phyloP scores from a whole-genome alignment of 2,113 vertebrate species.

The Urocynchramus pylzowi region DNA sequence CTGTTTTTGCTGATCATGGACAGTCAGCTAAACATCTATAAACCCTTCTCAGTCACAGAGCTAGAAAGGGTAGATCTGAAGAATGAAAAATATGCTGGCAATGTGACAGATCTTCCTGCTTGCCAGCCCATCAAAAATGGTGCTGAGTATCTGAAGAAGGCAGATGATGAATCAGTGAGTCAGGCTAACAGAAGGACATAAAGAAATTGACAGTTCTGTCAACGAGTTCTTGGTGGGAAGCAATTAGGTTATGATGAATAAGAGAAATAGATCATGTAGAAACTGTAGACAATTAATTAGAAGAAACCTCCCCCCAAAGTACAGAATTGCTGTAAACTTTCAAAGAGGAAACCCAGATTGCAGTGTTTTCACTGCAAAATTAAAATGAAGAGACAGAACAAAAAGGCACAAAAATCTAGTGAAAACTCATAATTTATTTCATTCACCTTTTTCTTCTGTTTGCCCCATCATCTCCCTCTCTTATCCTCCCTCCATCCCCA shows the following conservation, averaged over 20 bases:
- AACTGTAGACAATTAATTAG: background rate
- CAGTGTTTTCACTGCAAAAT: background rate
- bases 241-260: conserved; percentile 12
- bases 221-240: background rate
- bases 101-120: background rate
- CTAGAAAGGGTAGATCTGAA: background rate
- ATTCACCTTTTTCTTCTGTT: background rate
- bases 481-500: background rate
- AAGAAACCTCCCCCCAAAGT: background rate
- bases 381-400: background rate
- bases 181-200: background rate
- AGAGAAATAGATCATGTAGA: conserved; percentile 3
- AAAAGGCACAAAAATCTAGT: background rate
- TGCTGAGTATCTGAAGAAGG: background rate
- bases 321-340: background rate
- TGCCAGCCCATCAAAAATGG: background rate
- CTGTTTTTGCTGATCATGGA: conserved; percentile 15
- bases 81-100: conserved; percentile 13
- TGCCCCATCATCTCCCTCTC: background rate
- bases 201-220: conserved; percentile 40
- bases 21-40: background rate
- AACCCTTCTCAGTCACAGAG: background rate
- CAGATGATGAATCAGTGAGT: background rate
- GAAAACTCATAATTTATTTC: background rate
- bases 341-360: background rate